Percentiles rank a stretch among this genome's conserved stretches.
These are phyloP conservation scores for Artemia sinica DNA, from an alignment of 2,888 invertebrate genomes.

Conservation along the genomic window DNA sequence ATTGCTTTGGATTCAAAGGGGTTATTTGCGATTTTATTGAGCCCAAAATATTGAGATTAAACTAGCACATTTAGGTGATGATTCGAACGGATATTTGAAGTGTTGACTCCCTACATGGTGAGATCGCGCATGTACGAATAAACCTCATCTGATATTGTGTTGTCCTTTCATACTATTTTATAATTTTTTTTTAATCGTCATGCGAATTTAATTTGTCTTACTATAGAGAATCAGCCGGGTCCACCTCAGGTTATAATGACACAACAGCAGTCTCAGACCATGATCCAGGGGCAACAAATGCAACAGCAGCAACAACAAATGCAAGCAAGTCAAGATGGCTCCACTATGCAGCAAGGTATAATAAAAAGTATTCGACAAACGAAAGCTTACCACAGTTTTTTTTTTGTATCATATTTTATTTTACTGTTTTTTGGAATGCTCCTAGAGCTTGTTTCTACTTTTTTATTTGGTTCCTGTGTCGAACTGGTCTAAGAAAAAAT, in stretches of 20 bases:
- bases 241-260: slow-evolving; percentile 20
- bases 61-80: slow-evolving; percentile 1
- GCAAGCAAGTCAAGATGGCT: not conserved
- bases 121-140: slow-evolving; percentile 6
- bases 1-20: too few species aligned
- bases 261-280: slow-evolving; percentile 23
- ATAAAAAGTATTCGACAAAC: too few species aligned
- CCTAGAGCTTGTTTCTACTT: too few species aligned
- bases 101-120: not conserved
- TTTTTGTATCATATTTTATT: too few species aligned
- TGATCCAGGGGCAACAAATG: slow-evolving; percentile 27
- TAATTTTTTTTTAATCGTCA: not conserved
- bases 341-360: slow-evolving; percentile 9
- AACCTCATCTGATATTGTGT: not conserved
- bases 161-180: not conserved
- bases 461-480: too few species aligned
- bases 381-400: too few species aligned
- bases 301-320: slow-evolving; percentile 27
- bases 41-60: too few species aligned
- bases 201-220: not conserved
- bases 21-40: too few species aligned
- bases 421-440: too few species aligned
- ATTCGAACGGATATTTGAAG: slow-evolving; percentile 15
- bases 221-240: slow-evolving; percentile 17
- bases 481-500: too few species aligned